These are phyloP conservation scores for Parotocinclus haroldoi DNA, from an alignment of 2,797 vertebrate genomes.

Conservation along the genomic window DNA sequence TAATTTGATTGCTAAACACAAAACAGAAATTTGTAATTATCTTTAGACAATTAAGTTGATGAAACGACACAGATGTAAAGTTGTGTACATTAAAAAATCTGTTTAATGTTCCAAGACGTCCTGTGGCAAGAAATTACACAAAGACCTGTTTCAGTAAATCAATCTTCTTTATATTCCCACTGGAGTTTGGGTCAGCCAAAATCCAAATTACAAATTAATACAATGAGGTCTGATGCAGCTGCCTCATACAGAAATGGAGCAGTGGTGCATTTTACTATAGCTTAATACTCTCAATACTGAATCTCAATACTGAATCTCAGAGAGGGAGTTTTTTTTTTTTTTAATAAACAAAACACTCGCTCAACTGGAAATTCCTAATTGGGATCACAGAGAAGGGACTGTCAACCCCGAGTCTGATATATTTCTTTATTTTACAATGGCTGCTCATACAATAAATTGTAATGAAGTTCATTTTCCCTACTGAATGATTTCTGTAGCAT, in stretches of 20 bases:
- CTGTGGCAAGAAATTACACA: conserved; percentile 18
- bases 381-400: too few species aligned
- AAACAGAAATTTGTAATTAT: neutral
- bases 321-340: too few species aligned
- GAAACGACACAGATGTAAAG: conserved; percentile 13
- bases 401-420: too few species aligned
- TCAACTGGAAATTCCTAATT: too few species aligned
- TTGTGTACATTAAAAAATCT: neutral
- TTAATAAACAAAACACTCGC: too few species aligned
- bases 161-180: conserved; percentile 36
- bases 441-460: too few species aligned
- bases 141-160: conserved; percentile 37
- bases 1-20: neutral
- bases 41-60: conserved; percentile 6
- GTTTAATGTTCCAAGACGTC: conserved; percentile 14
- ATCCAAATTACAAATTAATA: conserved; percentile 59
- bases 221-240: conserved; percentile 61
- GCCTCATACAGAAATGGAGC: conserved; percentile 48
- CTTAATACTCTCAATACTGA: too few species aligned
- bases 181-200: conserved; percentile 41
- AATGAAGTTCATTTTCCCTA: too few species aligned
- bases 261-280: too few species aligned
- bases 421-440: too few species aligned
- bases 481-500: too few species aligned
- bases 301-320: too few species aligned